Evolutionary conservation across 2,113 vertebrate genomes (phyloP), one percentile per base, ranked within the genome.

Genomic region (Picathartes gymnocephalus): DNA sequence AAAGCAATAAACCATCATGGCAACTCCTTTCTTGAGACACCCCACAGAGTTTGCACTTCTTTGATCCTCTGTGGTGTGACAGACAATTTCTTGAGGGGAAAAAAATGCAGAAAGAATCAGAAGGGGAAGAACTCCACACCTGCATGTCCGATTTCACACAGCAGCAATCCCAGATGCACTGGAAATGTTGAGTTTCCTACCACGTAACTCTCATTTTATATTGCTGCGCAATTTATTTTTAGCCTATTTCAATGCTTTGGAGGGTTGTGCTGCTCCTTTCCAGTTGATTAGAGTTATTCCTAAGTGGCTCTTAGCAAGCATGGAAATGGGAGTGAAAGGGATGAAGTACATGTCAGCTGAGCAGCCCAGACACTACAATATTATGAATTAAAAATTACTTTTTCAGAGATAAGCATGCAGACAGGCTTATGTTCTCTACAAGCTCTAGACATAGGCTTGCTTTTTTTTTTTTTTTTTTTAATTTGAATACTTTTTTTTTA

Each of bases 251-350:
- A 25, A 15, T 54, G 58, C 73, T 82, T 72, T 39, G 39, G 70
- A 64, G 78, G 80, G 58, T 88, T 80, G 53, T 85, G 78, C 85
- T 80, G 81, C 62, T 92, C 66, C 79, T 87, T 85, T 73, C 45
- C 66, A 85, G 68, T n/a, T 91, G 91, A 95, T 95, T 58, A 87
- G 68, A 69, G 84, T 77, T 80, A 82, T 61, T 94, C 84, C 73
- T 91, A 82, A 92, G 93, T 80, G 93, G 70, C 54, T 94, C 70
- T 93, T 58, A 65, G 73, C 58, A 91, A 76, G 93, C 42, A 35
- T 65, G 91, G 69, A 89, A 95, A 95, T 68, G 48, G 45, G 40
- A 96, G 66, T 25, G 74, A 89, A 82, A 85, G 39, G 61, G 62
- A 91, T 77, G 81, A 89, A 89, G 54, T 4, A 42, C 16, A 39